Base-by-base conservation (phyloP, 2,888 invertebrate genomes). In the Phortica okadai region DNA sequence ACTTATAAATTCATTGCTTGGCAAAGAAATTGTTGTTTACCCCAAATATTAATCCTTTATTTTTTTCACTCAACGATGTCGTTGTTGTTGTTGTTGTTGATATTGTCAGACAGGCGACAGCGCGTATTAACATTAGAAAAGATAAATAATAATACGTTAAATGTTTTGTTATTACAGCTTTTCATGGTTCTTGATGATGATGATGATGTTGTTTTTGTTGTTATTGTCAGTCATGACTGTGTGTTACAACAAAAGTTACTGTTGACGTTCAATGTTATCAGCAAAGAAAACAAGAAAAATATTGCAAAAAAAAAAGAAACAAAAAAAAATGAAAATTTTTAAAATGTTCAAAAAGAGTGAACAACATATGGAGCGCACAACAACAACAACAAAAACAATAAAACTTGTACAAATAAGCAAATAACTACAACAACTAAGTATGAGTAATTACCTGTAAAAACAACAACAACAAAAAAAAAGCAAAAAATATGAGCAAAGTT, bases 191-290 rank as follows among this genome's bases (percentile, higher is more conserved):
- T 33, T 33, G 33, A 33, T 5, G 14, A 50, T 50, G 50, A 50
- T 50, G 50, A 33, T 33, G 33, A 1, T 33, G 33, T 4, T 33
- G 33, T 33, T 50, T 50, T 50, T 50, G 50, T 25, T 62, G 62
- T 62, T 16, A 7, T 16, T 44, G 16, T n/a, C 21, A n/a, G 69
- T 25, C 21, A 69, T 50, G 14, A 2, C 8, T 50, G 50, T 45
- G 10, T 45, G 10, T 50, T 11, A 50, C 10, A 6, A 50, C 10
- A 50, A 50, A 50, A 69, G 21, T 21, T 69, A 45, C 45, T 44
- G 69, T 69, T 69, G 69, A 21, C 69, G 41, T 69, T 69, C 16
- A 45, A 64, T 14, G 11, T 45, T 69, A 69, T 69, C 69, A 69
- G 14, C 50, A 16, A 45, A 33, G 41, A 7, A 69, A 69, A 16